phyloP scores from a whole-genome alignment of 1,140 invertebrate genomes.

The Chelonus insularis region DNA sequence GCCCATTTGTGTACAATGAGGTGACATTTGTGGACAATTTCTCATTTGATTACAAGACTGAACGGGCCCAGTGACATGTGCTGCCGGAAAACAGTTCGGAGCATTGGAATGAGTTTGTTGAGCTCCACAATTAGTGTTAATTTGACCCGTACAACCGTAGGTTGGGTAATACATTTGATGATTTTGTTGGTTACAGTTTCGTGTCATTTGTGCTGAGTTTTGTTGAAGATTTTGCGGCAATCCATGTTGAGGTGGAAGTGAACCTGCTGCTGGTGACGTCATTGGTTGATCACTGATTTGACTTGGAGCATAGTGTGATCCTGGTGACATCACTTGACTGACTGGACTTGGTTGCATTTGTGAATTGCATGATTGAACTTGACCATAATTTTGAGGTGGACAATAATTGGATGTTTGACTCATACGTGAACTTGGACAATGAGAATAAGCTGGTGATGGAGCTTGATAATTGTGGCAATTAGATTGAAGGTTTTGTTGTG shows the following conservation, averaged over 20 bases:
- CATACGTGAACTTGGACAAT: constrained; percentile 48
- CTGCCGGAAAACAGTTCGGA: constrained; percentile 30
- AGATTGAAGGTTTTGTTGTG: constrained; percentile 33
- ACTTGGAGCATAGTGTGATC: constrained; percentile 48
- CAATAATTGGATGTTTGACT: constrained; percentile 43
- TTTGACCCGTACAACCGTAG: constrained; percentile 45
- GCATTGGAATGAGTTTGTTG: constrained; percentile 29
- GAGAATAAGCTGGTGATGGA: constrained; percentile 42
- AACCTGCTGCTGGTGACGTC: constrained; percentile 64
- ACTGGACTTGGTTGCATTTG: constrained; percentile 47
- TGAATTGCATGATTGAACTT: constrained; percentile 39
- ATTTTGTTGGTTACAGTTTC: constrained; percentile 55
- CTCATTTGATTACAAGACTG: constrained; percentile 41
- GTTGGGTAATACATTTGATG: constrained; percentile 44
- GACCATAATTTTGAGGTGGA: constrained; percentile 38
- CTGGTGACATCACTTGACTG: constrained; percentile 52
- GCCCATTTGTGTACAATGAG: constrained; percentile 45
- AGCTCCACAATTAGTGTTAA: constrained; percentile 38
- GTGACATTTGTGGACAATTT: constrained; percentile 47
- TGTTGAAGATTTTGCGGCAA: constrained; percentile 55
- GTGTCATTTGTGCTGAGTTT: constrained; percentile 57
- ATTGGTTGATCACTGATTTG: constrained; percentile 60
- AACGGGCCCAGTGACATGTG: constrained; percentile 24
- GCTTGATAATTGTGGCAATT: constrained; percentile 49
- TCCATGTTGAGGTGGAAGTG: constrained; percentile 59